These are phyloP conservation scores for Acipenser transmontanus DNA, from an alignment of 2,797 vertebrate genomes.

Conservation along the genomic window DNA sequence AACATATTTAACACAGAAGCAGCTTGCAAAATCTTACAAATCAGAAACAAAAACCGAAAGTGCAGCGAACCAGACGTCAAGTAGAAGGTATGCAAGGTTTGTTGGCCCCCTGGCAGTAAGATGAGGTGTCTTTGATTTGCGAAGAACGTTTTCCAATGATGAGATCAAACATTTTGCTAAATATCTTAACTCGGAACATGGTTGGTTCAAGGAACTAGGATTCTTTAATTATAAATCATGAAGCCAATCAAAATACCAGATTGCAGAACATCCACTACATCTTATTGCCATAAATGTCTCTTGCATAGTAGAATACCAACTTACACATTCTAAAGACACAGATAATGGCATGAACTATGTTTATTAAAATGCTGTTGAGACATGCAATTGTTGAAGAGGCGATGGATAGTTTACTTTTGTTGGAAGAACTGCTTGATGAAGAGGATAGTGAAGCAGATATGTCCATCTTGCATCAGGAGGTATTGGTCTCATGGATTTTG, in stretches of 20 bases:
- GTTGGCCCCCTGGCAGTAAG: background rate
- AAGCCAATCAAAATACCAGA: too few species aligned
- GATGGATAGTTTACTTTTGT: conserved; percentile 54
- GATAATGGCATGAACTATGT: too few species aligned
- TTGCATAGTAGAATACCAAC: too few species aligned
- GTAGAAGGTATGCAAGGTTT: conserved; percentile 64
- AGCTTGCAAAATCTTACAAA: conserved; percentile 67
- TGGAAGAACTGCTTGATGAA: conserved; percentile 55
- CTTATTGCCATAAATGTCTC: too few species aligned
- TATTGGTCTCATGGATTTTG: conserved; percentile 31
- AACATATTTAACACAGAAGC: conserved; percentile 69
- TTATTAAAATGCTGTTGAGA: conserved; percentile 33
- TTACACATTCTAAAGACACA: too few species aligned
- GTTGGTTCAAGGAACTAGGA: too few species aligned
- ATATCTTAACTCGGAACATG: too few species aligned
- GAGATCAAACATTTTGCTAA: too few species aligned
- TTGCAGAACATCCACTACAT: too few species aligned
- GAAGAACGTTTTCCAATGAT: too few species aligned
- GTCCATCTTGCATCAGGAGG: conserved; percentile 72
- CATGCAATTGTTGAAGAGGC: conserved; percentile 38
- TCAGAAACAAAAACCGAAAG: conserved; percentile 81
- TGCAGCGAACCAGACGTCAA: conserved; percentile 84
- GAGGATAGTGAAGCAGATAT: conserved; percentile 69
- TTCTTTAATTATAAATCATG: too few species aligned
- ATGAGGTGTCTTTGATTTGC: conserved; percentile 7